A percentile compares a stretch with the other conserved stretches of the same genome.
Conservation (phyloP, 2,888 invertebrate species). For the Parnassius smintheus region DNA sequence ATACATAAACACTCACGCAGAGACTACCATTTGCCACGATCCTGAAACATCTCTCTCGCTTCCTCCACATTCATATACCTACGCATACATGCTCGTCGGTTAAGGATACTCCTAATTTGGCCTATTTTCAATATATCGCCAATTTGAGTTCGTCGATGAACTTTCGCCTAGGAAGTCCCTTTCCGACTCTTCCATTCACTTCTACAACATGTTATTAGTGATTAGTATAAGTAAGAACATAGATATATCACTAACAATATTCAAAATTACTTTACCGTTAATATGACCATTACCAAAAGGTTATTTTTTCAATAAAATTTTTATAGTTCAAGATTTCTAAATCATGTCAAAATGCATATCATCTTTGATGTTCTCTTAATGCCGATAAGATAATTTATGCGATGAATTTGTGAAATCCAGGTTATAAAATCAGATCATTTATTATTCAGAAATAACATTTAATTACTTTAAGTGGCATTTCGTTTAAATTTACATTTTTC, state of each 20-base stretch:
- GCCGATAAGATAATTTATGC: background rate
- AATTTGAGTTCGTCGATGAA: no score
- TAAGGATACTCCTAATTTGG: no score
- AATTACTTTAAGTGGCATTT: conserved; percentile 18
- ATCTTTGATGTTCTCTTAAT: conserved; percentile 7
- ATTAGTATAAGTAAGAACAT: conserved; percentile 1
- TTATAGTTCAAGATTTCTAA: conserved; percentile 8
- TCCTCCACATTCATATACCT: no score
- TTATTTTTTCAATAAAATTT: conserved; percentile 20
- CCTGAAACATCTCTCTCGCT: no score
- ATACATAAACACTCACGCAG: no score
- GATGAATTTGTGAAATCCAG: conserved; percentile 10
- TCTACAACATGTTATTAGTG: no score
- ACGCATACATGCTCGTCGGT: no score
- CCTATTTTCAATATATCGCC: no score
- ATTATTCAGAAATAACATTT: conserved; percentile 14
- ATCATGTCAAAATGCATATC: conserved; percentile 17
- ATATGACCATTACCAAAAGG: conserved; percentile 22
- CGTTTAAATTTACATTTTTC: conserved; percentile 8
- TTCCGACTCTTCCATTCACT: no score
- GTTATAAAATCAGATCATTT: conserved; percentile 8
- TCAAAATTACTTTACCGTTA: conserved; percentile 5
- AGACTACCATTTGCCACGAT: no score
- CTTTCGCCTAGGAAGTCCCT: no score
- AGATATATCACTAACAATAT: conserved; percentile 7